Percentiles rank a stretch among this genome's conserved stretches.
These are phyloP conservation scores for Lymantria monacha DNA, from an alignment of 2,888 invertebrate species.

Conservation along the genomic window DNA sequence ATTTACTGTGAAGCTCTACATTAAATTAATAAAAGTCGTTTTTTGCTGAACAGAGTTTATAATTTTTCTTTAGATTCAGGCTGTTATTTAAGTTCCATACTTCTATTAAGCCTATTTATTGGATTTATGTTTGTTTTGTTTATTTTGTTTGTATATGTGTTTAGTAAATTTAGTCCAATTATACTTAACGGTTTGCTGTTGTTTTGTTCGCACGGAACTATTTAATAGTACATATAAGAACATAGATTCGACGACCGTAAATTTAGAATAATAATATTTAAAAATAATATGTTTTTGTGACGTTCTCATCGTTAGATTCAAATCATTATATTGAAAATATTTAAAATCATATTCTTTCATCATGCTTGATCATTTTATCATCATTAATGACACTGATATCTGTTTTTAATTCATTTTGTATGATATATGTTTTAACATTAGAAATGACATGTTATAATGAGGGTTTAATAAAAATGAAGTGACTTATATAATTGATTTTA, in stretches of 20 bases:
- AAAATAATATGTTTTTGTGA: background rate
- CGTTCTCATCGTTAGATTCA: too few relatives aligned
- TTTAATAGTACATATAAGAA: background rate
- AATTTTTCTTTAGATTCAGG: constrained; percentile 8
- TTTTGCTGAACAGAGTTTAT: background rate
- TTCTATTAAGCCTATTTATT: constrained; percentile 44
- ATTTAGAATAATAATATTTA: background rate
- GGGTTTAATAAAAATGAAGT: constrained; percentile 75
- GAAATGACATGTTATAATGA: constrained; percentile 5
- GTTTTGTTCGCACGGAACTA: background rate
- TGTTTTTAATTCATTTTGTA: too few relatives aligned
- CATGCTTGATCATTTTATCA: too few relatives aligned
- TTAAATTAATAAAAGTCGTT: background rate
- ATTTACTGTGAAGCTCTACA: too few relatives aligned
- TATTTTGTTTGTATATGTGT: constrained; percentile 31
- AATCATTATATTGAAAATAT: too few relatives aligned
- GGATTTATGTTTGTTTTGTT: constrained; percentile 43
- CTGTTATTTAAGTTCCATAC: constrained; percentile 26
- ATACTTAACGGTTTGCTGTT: background rate
- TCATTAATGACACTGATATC: too few relatives aligned
- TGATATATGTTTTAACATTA: background rate
- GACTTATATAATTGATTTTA: constrained; percentile 63
- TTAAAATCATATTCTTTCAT: too few relatives aligned
- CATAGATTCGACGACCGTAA: background rate
- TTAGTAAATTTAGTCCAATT: constrained; percentile 21